Percentiles rank a stretch among this genome's conserved stretches.
phyloP scores from a whole-genome alignment of 1,140 invertebrate genomes.

The Meteorus sp. region DNA sequence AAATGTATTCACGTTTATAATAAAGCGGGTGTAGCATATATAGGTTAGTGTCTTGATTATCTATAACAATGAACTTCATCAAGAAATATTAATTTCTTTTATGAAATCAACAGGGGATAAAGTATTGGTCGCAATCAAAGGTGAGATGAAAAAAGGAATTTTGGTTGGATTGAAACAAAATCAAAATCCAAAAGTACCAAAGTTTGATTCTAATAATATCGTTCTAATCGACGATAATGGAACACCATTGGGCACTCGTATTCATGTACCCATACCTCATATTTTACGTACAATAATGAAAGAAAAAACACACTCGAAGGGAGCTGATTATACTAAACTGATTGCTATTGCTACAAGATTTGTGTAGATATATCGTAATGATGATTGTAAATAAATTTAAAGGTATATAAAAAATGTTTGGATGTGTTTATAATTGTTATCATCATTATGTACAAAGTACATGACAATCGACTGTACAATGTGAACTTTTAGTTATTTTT shows the following conservation, averaged over 20 bases:
- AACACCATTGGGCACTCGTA: conserved; percentile 88
- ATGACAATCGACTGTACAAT: neutral
- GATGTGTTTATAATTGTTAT: too few species aligned
- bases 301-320: conserved; percentile 79
- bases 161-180: conserved; percentile 89
- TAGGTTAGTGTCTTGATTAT: too few species aligned
- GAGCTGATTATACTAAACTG: conserved; percentile 93
- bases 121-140: conserved; percentile 94
- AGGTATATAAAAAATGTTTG: neutral
- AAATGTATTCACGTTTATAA: conserved; percentile 89
- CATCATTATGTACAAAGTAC: neutral
- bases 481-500: too few species aligned
- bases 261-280: conserved; percentile 93
- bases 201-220: conserved; percentile 95
- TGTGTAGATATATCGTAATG: conserved; percentile 65
- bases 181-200: conserved; percentile 82
- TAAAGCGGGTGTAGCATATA: conserved; percentile 67
- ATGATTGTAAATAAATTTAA: conserved; percentile 9
- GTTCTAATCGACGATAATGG: conserved; percentile 95
- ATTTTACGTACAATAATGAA: conserved; percentile 85
- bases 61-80: too few species aligned
- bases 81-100: too few species aligned
- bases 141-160: conserved; percentile 94
- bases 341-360: conserved; percentile 91
- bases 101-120: conserved; percentile 85